These are phyloP conservation scores for Amphiura filiformis DNA, from an alignment of 35 echinoderm and acorn worm genomes.

Conservation along the genomic window DNA sequence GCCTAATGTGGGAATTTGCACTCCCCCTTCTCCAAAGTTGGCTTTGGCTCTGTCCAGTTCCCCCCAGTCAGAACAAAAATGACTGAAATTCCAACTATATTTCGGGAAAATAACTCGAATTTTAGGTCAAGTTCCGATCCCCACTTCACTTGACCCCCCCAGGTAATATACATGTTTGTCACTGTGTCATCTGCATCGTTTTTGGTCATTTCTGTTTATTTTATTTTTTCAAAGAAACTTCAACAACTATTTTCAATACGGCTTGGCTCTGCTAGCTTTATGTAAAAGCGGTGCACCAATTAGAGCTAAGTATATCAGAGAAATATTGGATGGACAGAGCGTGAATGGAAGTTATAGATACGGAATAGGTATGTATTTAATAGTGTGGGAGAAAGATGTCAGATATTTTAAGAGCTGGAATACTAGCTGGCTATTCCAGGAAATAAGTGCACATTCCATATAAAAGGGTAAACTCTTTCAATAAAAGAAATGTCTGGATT, in stretches of 20 bases:
- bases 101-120: too few species aligned
- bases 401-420: too few species aligned
- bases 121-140: background rate
- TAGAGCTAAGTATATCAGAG: background rate
- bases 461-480: too few species aligned
- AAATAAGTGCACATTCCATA: too few species aligned
- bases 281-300: constrained; percentile 34
- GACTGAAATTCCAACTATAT: too few species aligned
- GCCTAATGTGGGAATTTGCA: too few species aligned
- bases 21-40: too few species aligned
- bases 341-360: constrained; percentile 52
- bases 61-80: background rate
- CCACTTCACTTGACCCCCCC: background rate
- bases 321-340: constrained; percentile 30
- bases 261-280: constrained; percentile 52
- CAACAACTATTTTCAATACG: constrained; percentile 66
- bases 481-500: too few species aligned
- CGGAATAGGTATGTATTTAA: constrained; percentile 45
- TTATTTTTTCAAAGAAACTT: background rate
- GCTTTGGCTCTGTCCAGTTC: too few species aligned
- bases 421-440: too few species aligned
- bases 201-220: background rate
- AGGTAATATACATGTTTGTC: background rate
- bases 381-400: background rate
- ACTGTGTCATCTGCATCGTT: background rate